phyloP scores from a whole-genome alignment of 2,113 vertebrate genomes.

The Acanthochromis polyacanthus region DNA sequence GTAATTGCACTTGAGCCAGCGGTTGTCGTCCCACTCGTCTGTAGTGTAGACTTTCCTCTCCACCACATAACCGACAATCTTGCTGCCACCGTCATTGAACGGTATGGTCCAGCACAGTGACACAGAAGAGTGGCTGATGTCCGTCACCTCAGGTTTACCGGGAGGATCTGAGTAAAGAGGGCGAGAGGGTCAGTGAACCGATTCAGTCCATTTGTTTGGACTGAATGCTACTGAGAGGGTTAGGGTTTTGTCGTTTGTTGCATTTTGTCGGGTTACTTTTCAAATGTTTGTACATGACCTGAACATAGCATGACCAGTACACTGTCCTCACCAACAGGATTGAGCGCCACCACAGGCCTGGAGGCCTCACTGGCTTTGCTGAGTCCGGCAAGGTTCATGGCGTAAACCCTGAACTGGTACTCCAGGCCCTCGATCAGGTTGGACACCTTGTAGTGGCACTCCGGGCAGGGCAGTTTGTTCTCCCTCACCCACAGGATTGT shows the following conservation, averaged over 20 bases:
- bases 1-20: conserved; percentile 98
- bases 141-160: conserved; percentile 94
- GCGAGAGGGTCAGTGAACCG: background rate
- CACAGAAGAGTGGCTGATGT: conserved; percentile 92
- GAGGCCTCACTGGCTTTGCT: conserved; percentile 99
- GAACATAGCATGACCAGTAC: background rate
- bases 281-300: background rate
- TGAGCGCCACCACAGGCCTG: conserved; percentile 93
- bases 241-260: no score
- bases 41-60: conserved; percentile 91
- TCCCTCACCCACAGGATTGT: conserved; percentile 98
- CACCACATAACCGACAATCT: conserved; percentile 93
- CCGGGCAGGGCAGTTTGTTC: conserved; percentile 95
- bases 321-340: conserved; percentile 93
- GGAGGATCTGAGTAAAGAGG: conserved; percentile 88
- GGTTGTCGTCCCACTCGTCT: conserved; percentile 90
- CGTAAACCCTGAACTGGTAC: conserved; percentile 97
- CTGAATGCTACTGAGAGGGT: no score
- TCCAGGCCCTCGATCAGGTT: conserved; percentile 95
- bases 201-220: no score
- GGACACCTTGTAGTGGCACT: conserved; percentile 93
- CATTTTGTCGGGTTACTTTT: background rate
- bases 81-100: conserved; percentile 95
- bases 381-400: conserved; percentile 95
- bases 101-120: conserved; percentile 94